Percentiles rank a stretch among this genome's conserved stretches.
Evolutionary conservation across 64 coral and sea anemone species (phyloP).

Genomic region (Cladopsammia gracilis): DNA sequence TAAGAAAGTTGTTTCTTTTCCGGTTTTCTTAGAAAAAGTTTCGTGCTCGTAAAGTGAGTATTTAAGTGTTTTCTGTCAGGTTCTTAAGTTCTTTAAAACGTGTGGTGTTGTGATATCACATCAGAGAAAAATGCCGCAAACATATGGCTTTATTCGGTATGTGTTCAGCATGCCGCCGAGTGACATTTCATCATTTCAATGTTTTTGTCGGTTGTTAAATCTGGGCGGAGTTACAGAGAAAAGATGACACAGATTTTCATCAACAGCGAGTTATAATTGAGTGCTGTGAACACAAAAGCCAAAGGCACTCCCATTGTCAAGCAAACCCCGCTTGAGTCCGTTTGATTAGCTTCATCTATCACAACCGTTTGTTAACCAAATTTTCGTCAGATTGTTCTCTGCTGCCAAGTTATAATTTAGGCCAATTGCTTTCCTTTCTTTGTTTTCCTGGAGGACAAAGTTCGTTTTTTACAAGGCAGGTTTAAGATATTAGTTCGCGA

Average conservation of each 20-base stretch:
- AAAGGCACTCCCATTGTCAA: not conserved
- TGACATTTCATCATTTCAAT: not conserved
- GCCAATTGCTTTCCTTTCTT: not conserved
- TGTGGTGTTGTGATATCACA: not conserved
- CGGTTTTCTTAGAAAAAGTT: too few relatives aligned
- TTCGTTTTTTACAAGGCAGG: not conserved
- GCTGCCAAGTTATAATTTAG: not conserved
- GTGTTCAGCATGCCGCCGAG: not conserved
- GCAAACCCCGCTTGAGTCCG: not conserved
- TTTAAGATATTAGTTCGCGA: not conserved
- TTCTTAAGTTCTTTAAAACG: not conserved
- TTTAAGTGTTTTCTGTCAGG: not conserved
- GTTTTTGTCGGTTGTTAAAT: not conserved
- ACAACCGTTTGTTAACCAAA: not conserved
- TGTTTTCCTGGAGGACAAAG: not conserved
- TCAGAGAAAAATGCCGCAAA: not conserved
- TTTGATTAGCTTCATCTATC: not conserved
- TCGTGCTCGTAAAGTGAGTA: too few relatives aligned
- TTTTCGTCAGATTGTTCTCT: not conserved
- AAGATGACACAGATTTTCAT: not conserved
- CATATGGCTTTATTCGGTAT: not conserved
- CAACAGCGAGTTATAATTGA: not conserved
- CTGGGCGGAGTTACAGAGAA: not conserved
- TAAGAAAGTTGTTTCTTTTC: too few relatives aligned
- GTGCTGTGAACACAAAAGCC: not conserved